A percentile compares a stretch with the other conserved stretches of the same genome.
Evolutionary conservation across 2,888 invertebrate species (phyloP).

Genomic region (Adineta ricciae): DNA sequence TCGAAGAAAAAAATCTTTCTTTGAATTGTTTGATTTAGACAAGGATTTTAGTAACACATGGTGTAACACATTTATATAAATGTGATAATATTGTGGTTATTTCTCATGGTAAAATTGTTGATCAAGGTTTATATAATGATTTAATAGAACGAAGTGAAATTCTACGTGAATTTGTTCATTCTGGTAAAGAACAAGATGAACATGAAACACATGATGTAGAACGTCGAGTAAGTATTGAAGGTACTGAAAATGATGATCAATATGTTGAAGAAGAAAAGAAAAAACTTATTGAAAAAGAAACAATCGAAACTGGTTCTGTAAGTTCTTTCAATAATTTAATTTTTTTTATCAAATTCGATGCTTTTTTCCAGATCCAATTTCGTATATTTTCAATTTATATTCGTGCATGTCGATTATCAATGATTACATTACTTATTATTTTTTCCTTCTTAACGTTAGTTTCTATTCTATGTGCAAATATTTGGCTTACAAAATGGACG

Average conservation of each 20-base stretch:
- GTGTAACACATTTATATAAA: conserved; percentile 36
- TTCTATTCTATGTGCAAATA: conserved; percentile 37
- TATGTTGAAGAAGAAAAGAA: not conserved
- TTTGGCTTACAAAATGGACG: conserved; percentile 43
- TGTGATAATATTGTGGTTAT: conserved; percentile 37
- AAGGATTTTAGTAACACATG: conserved; percentile 37
- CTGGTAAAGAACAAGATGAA: not conserved
- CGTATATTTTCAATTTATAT: conserved; percentile 39
- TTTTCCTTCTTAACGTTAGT: conserved; percentile 43
- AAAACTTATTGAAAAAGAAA: conserved; percentile 31
- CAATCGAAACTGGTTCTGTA: conserved; percentile 29
- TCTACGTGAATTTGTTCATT: not conserved
- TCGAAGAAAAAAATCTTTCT: too few species aligned
- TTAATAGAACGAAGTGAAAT: conserved; percentile 29
- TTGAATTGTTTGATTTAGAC: conserved; percentile 35
- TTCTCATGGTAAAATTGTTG: conserved; percentile 35
- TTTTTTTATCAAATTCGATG: too few species aligned
- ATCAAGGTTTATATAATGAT: conserved; percentile 36
- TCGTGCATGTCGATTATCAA: conserved; percentile 40
- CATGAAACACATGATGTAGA: not conserved
- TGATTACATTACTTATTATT: conserved; percentile 40
- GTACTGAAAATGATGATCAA: not conserved
- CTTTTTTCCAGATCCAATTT: not conserved
- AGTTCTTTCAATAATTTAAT: not conserved
- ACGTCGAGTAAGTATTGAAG: not conserved